Conservation (phyloP, 2,113 vertebrate genomes). For the Syngnathoides biaculeatus region DNA sequence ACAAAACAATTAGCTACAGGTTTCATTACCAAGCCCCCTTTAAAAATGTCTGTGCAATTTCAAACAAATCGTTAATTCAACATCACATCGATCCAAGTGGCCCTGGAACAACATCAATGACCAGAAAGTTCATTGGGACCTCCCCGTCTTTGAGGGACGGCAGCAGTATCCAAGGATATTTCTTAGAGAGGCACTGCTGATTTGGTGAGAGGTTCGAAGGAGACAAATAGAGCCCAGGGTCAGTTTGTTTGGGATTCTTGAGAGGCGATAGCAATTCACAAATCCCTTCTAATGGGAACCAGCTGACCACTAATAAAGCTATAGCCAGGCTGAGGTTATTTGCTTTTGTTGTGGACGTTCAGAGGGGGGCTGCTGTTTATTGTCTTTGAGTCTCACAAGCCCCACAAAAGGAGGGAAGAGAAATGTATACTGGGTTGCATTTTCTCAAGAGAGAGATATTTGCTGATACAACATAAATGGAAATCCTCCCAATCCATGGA, state of each 20-base stretch:
- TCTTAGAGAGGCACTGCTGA: conserved; percentile 27
- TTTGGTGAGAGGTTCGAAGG: conserved; percentile 34
- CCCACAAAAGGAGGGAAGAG: conserved; percentile 37
- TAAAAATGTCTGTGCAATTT: conserved; percentile 1
- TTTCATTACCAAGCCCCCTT: background rate
- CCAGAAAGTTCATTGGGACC: conserved; percentile 26
- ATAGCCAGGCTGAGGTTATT: conserved; percentile 47
- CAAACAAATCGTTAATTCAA: conserved; percentile 24
- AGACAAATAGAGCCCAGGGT: conserved; percentile 57
- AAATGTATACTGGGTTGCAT: conserved; percentile 31
- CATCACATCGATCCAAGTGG: conserved; percentile 4
- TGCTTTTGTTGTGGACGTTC: conserved; percentile 63
- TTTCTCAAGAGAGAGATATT: conserved; percentile 51
- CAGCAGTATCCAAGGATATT: conserved; percentile 40
- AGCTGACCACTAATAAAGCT: conserved; percentile 63
- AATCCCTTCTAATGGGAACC: conserved; percentile 69
- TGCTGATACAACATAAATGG: conserved; percentile 32
- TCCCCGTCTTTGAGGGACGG: conserved; percentile 30
- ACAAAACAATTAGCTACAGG: conserved; percentile 1
- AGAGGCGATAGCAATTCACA: conserved; percentile 66
- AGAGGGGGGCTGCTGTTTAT: conserved; percentile 58
- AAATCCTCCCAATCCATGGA: conserved; percentile 31
- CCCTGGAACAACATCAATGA: conserved; percentile 27
- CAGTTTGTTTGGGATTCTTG: conserved; percentile 70
- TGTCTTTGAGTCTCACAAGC: conserved; percentile 57